These are phyloP conservation scores for Ceratosolen fusciceps DNA, from an alignment of 1,140 invertebrate genomes.

Conservation along the genomic window DNA sequence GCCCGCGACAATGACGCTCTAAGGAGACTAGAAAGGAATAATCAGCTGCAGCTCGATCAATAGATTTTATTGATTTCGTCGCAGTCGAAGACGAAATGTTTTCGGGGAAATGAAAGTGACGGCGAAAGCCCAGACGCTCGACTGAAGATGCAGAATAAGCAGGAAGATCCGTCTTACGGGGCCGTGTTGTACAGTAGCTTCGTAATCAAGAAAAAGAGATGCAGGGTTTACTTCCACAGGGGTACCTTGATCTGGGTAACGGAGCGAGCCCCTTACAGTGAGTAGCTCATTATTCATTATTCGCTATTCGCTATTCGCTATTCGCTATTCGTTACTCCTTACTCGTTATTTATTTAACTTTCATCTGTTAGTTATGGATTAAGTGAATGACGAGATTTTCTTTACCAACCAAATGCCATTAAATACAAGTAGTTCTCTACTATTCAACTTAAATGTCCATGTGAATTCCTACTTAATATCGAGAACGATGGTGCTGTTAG, in stretches of 20 bases:
- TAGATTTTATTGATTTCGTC: neutral
- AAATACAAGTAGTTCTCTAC: no score
- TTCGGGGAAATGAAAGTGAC: neutral
- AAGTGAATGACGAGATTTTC: no score
- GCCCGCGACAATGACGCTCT: neutral
- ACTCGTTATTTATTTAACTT: neutral
- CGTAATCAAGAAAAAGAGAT: conserved; percentile 75
- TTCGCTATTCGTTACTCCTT: no score
- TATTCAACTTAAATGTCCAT: no score
- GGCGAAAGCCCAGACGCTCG: neutral
- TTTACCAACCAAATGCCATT: no score
- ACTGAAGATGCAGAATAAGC: conserved; percentile 9
- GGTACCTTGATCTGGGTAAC: conserved; percentile 78
- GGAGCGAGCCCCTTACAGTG: conserved; percentile 73
- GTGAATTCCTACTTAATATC: no score
- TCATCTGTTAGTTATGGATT: neutral
- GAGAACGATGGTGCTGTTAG: no score
- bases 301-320: no score
- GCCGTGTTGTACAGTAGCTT: conserved; percentile 76
- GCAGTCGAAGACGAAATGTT: neutral
- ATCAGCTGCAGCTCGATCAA: neutral
- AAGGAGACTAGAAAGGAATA: neutral
- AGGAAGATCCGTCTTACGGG: conserved; percentile 45
- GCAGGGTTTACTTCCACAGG: conserved; percentile 77
- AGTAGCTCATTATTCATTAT: conserved; percentile 57